A percentile compares a stretch with the other conserved stretches of the same genome.
Conservation (phyloP, 2,797 vertebrate genomes). For the Poeciliopsis infans region DNA sequence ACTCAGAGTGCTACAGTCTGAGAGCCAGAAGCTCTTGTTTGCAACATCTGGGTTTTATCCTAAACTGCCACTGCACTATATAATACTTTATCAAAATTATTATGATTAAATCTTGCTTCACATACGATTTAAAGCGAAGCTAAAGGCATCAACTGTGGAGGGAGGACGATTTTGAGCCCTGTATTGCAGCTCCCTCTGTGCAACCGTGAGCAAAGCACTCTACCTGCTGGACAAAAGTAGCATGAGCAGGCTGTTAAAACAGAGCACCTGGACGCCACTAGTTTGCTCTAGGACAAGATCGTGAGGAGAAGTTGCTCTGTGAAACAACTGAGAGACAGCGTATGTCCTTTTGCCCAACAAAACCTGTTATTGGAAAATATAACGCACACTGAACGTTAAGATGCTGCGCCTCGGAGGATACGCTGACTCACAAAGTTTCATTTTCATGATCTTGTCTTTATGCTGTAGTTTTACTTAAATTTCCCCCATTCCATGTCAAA, state of each 20-base stretch:
- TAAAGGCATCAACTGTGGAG: slow-evolving; percentile 15
- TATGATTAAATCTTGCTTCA: not conserved
- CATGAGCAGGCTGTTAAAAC: not conserved
- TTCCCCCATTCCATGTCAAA: not conserved
- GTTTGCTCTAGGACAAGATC: not conserved
- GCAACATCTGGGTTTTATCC: not conserved
- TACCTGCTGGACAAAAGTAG: slow-evolving; percentile 55
- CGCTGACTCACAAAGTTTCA: slow-evolving; percentile 12
- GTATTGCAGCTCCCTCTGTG: not conserved
- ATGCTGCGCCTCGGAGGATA: not conserved
- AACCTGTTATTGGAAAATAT: not conserved
- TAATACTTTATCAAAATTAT: slow-evolving; percentile 22
- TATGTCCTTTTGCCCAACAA: not conserved
- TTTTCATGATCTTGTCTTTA: not conserved
- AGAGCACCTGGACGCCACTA: not conserved
- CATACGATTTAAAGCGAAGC: slow-evolving; percentile 47
- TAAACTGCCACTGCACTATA: not conserved
- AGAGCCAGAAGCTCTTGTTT: slow-evolving; percentile 8
- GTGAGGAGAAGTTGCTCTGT: too few species aligned
- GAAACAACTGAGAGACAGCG: not conserved
- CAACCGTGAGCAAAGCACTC: slow-evolving; percentile 32
- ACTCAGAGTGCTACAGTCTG: slow-evolving; percentile 29
- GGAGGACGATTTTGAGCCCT: slow-evolving; percentile 14
- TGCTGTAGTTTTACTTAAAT: not conserved
- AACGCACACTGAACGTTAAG: not conserved